These are phyloP conservation scores for Basileuterus tristriatus DNA, from an alignment of 2,797 vertebrate genomes.

Conservation along the genomic window DNA sequence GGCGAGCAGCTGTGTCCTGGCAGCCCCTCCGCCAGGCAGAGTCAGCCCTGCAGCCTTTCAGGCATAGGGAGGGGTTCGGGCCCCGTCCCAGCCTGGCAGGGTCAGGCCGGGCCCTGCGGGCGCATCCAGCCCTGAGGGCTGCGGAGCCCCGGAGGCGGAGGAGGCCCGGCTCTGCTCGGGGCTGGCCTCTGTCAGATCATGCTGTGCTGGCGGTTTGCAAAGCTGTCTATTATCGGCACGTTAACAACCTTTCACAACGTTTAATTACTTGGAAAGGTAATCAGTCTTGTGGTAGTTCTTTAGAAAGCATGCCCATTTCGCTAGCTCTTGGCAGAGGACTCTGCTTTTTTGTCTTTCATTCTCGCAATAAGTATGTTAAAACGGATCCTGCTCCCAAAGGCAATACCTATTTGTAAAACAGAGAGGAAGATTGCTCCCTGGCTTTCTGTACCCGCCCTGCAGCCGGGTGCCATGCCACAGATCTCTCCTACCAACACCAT, in stretches of 20 bases:
- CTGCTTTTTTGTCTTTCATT: conserved; percentile 40
- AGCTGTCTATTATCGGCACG: conserved; percentile 57
- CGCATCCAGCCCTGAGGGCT: background rate
- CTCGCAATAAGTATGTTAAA: conserved; percentile 21
- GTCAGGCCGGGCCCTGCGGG: background rate
- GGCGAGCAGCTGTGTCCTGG: background rate
- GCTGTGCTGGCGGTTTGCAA: conserved; percentile 62
- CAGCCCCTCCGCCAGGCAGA: background rate
- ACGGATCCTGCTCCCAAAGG: conserved; percentile 39
- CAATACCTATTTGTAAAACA: conserved; percentile 14
- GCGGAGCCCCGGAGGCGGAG: background rate
- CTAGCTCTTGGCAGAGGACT: conserved; percentile 65
- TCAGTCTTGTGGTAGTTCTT: conserved; percentile 56
- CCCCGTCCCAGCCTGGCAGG: background rate
- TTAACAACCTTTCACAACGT: conserved; percentile 72
- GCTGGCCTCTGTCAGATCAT: background rate
- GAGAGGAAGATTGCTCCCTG: background rate
- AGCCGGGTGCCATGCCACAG: background rate
- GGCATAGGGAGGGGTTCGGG: background rate
- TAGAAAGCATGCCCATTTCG: conserved; percentile 60
- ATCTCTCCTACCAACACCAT: background rate
- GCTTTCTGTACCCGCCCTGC: background rate
- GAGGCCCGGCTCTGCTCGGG: background rate
- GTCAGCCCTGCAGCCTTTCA: background rate
- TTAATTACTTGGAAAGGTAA: conserved; percentile 75